Base-by-base conservation (phyloP, 2,113 vertebrate species). In the Cinclus cinclus region DNA sequence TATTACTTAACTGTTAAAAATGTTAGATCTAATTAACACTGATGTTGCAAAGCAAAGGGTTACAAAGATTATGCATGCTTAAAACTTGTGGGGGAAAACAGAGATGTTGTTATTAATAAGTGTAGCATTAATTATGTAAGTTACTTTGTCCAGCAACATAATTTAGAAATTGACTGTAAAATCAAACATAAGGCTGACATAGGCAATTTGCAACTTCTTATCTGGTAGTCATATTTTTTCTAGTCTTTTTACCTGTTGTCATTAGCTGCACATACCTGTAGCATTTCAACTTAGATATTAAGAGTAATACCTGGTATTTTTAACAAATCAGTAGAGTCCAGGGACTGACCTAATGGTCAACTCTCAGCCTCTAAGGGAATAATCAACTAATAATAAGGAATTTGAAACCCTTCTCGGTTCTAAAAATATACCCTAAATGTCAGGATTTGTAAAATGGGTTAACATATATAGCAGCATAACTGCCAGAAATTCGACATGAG, bases 1-100 rank as follows among this genome's bases (percentile, higher is more conserved):
- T 83, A 89, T 90, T 93, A 81, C 68, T 94, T 83, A 52, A 86
- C 83, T 64, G 58, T 90, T 95, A 93, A 94, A 93, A 96, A 87
- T 81, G 25, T 74, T 92, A 64, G 37, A 24, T 87, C 30, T 96
- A 90, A 94, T 97, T 96, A 90, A 92, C 49, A 69, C 20, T 87
- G 90, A 87, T 68, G 41, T 95, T 89, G 69, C 80, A 90, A 93
- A 94, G 71, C 60, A 89, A 81, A 46, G 58, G 15, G 68, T 95
- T 90, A n/a, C 62, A 56, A 87, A 83, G 56, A 94, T 70, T 28
- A 59, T 24, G 39, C 47, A 60, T 18, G 64, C 69, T 78, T 88
- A 53, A 89, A 94, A 81, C 41, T 68, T 81, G 47, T 59, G 31
- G 60, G 56, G 33, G 23, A 52, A 84, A 94, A 73, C 20, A 46